A percentile compares a stretch with the other conserved stretches of the same genome.
phyloP scores from a whole-genome alignment of 2,797 vertebrate species.

The Cebuella pygmaea region DNA sequence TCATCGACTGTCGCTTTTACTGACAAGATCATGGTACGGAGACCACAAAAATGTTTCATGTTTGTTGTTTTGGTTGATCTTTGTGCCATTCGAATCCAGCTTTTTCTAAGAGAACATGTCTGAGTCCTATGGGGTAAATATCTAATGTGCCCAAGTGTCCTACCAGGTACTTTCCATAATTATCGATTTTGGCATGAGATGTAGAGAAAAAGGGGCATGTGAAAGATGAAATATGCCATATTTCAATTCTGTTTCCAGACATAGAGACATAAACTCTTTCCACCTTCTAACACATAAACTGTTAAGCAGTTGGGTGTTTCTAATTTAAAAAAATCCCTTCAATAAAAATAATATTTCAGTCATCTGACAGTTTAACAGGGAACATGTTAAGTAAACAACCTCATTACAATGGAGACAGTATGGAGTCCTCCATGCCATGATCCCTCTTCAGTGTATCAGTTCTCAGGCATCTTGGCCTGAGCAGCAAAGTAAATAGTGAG shows the following conservation, averaged over 20 bases:
- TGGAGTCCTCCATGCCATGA: background rate
- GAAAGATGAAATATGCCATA: conserved; percentile 24
- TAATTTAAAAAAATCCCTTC: background rate
- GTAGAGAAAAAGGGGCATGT: background rate
- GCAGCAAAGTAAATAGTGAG: background rate
- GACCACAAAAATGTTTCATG: conserved; percentile 69
- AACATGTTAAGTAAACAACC: background rate
- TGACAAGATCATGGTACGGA: conserved; percentile 81
- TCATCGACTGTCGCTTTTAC: conserved; percentile 85
- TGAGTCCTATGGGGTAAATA: background rate
- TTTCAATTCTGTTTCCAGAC: conserved; percentile 42
- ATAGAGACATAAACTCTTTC: background rate
- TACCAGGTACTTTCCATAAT: background rate
- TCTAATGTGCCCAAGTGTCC: background rate
- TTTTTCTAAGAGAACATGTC: conserved; percentile 18
- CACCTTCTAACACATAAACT: conserved; percentile 25
- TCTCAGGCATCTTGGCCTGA: background rate
- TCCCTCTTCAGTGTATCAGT: background rate
- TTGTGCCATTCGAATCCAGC: conserved; percentile 49
- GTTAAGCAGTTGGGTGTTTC: conserved; percentile 45
- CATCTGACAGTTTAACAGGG: conserved; percentile 27
- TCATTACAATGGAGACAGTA: background rate
- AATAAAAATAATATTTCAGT: conserved; percentile 27
- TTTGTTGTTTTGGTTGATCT: conserved; percentile 64
- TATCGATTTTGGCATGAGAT: background rate